Percentiles rank a stretch among this genome's conserved stretches.
Conservation (phyloP, 1,140 invertebrate species). For the Agrypnia vestita region DNA sequence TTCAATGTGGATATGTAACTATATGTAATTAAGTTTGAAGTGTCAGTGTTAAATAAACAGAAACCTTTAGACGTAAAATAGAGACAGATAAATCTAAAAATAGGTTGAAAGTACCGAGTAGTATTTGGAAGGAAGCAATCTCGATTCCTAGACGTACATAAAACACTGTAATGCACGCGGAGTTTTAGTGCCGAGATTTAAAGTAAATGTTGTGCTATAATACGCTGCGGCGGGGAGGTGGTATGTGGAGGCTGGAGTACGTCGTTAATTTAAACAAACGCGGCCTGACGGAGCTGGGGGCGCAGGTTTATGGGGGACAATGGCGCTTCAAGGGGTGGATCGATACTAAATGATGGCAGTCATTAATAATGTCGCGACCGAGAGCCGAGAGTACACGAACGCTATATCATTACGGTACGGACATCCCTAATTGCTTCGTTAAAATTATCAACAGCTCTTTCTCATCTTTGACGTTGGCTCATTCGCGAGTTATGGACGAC, state of each 20-base stretch:
- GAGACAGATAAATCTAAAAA: no score
- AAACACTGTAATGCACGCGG: not conserved
- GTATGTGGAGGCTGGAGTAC: not conserved
- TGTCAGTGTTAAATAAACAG: no score
- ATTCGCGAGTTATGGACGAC: no score
- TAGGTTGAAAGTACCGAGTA: no score
- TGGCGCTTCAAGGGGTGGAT: not conserved
- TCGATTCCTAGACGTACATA: no score
- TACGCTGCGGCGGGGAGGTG: not conserved
- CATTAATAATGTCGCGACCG: conserved; percentile 21
- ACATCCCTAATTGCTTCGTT: not conserved
- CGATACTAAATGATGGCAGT: conserved; percentile 13
- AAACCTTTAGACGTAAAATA: no score
- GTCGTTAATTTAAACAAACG: conserved; percentile 31
- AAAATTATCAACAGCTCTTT: not conserved
- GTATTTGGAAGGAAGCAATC: no score
- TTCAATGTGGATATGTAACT: no score
- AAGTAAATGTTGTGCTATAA: conserved; percentile 4
- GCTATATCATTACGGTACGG: not conserved
- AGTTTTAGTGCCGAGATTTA: not conserved
- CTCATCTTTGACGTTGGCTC: not conserved
- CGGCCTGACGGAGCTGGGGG: not conserved
- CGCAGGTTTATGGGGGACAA: not conserved
- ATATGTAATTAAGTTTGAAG: no score
- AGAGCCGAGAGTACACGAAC: not conserved